Evolutionary conservation across 92 coral and sea anemone species (phyloP).

Genomic region (Phenganax marumi): DNA sequence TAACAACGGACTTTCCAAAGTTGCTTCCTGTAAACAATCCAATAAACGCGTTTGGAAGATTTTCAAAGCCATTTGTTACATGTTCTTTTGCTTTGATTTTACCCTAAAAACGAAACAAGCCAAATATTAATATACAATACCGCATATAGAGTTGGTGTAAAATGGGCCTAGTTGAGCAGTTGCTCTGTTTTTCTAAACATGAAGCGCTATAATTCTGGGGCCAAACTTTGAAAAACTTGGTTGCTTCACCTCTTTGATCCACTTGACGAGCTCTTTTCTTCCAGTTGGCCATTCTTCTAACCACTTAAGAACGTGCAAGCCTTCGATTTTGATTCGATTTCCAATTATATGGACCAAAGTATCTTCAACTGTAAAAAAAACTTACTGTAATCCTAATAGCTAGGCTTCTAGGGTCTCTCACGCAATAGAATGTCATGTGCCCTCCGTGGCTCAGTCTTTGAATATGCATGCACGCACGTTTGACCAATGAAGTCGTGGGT

Average conservation of each 20-base stretch:
- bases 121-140: too few relatives aligned
- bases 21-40: conserved; percentile 58
- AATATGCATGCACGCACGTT: too few relatives aligned
- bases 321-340: conserved; percentile 49
- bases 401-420: background rate
- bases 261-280: conserved; percentile 43
- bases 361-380: conserved; percentile 20
- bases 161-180: too few relatives aligned
- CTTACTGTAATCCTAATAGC: background rate
- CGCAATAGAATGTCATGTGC: background rate
- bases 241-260: conserved; percentile 47
- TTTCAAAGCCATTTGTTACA: conserved; percentile 58
- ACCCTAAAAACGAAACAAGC: conserved; percentile 32
- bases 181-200: too few relatives aligned
- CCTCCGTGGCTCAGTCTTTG: background rate
- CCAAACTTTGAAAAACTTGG: background rate
- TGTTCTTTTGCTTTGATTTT: conserved; percentile 51
- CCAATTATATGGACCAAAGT: background rate
- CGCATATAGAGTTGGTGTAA: too few relatives aligned
- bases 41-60: conserved; percentile 55
- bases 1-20: conserved; percentile 57
- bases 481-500: too few relatives aligned
- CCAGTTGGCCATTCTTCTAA: conserved; percentile 33
- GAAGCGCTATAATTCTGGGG: background rate
- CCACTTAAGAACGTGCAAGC: conserved; percentile 38